Base-by-base conservation (phyloP, 1,140 invertebrate genomes). In the Mercenaria mercenaria region DNA sequence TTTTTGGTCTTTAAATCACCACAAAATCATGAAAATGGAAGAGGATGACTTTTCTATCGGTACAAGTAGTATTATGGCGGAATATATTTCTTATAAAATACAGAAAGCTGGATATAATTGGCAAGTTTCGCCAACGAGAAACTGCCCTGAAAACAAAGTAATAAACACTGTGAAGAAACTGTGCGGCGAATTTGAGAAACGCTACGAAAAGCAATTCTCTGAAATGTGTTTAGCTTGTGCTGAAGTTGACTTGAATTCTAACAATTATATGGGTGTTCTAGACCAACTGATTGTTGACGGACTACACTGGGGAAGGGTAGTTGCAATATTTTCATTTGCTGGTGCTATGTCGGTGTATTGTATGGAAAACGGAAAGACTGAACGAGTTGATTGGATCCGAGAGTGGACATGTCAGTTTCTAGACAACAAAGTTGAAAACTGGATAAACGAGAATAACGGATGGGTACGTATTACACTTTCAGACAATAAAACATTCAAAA, bases 251-350 rank as follows among this genome's bases (percentile, higher is more conserved):
- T 34, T 74, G 34, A 74, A 50, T 69, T 74, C 41, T 34, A 50
- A 52, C 13, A 52, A 37, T 85, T 85, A 76, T 34, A 56, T 43
- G 47, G 43, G 32, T 72, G 67, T 85, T 37, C 39, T 85, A 26
- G 29, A 52, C 43, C 61, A 85, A 41, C 26, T 85, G 2, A 59
- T 85, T 50, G 50, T 34, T 4, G 50, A 74, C 41, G 83, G 67
- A 18, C 83, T 74, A 52, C 64, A 72, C 37, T 85, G 83, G 83
- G 83, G 83, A 23, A 18, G 83, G n/a, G 50, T 85, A 37, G 50
- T 85, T 34, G 83, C 83, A 32, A 76, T 85, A 85, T 85, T 85
- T 37, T 41, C 83, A 56, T 85, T 72, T 29, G 83, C 83, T 3
- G 83, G 83, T 20, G 69, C 83, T 37, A 72, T 85, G 83, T 72